phyloP scores from a whole-genome alignment of 2,113 vertebrate genomes.

The Istiophorus platypterus region DNA sequence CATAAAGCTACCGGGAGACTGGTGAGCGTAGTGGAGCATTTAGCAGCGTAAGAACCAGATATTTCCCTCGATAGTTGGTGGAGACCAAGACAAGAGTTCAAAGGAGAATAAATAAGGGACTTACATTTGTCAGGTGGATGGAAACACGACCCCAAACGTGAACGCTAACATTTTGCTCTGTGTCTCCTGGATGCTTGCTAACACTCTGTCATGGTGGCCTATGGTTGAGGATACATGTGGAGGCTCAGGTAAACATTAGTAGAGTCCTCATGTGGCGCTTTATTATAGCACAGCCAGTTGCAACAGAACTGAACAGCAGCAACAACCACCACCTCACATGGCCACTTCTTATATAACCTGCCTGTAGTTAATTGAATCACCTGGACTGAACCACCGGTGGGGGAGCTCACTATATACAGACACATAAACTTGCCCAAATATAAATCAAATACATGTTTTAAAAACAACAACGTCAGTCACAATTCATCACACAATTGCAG shows the following conservation, averaged over 20 bases:
- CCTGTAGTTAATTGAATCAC: background rate
- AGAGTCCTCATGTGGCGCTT: background rate
- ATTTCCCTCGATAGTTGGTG: background rate
- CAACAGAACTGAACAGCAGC: background rate
- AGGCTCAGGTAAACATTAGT: background rate
- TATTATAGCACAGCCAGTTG: background rate
- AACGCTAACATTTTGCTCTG: background rate
- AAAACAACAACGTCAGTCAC: background rate
- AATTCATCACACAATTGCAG: background rate
- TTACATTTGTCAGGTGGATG: background rate
- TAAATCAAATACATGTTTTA: background rate
- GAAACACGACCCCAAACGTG: background rate
- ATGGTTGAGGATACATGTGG: background rate
- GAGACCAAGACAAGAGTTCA: background rate
- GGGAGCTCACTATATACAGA: background rate
- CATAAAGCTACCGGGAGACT: background rate
- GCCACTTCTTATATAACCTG: background rate
- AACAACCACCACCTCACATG: background rate
- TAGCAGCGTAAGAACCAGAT: background rate
- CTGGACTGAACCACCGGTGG: slow-evolving; percentile 3
- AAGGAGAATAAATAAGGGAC: background rate
- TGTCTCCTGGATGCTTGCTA: slow-evolving; percentile 10
- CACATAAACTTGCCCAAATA: background rate
- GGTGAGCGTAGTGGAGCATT: background rate
- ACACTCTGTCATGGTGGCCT: background rate